Percentiles rank a stretch among this genome's conserved stretches.
phyloP scores from a whole-genome alignment of 2,113 vertebrate species.

The Neodon shergylaensis region DNA sequence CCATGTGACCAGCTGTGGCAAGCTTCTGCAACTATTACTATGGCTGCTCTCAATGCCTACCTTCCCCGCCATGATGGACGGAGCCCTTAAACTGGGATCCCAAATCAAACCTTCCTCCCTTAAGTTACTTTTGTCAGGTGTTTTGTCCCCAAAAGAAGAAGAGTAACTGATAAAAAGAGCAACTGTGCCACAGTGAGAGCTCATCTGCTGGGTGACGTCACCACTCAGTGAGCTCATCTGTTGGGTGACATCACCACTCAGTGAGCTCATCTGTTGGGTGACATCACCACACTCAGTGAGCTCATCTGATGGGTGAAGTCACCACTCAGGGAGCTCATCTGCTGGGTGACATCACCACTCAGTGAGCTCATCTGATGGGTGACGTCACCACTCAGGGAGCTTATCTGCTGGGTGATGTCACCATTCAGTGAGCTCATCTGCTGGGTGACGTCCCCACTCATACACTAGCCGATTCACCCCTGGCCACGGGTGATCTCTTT shows the following conservation, averaged over 20 bases:
- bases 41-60: neutral
- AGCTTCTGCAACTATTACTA: neutral
- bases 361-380: too few species aligned
- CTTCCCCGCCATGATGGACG: neutral
- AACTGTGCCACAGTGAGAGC: neutral
- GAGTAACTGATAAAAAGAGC: neutral
- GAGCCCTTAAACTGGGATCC: neutral
- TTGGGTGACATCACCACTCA: too few species aligned
- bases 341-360: too few species aligned
- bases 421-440: too few species aligned
- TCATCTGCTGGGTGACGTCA: neutral
- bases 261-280: too few species aligned
- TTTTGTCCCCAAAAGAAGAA: neutral
- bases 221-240: too few species aligned
- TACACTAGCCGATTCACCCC: too few species aligned
- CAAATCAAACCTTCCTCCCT: neutral
- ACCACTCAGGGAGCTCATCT: neutral
- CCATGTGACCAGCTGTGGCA: neutral
- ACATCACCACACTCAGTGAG: too few species aligned
- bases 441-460: neutral
- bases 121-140: neutral
- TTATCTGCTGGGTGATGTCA: too few species aligned
- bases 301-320: neutral
- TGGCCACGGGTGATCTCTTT: neutral
- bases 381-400: too few species aligned